Evolutionary conservation across 2,797 vertebrate species (phyloP).

Genomic region (Onychomys torridus): DNA sequence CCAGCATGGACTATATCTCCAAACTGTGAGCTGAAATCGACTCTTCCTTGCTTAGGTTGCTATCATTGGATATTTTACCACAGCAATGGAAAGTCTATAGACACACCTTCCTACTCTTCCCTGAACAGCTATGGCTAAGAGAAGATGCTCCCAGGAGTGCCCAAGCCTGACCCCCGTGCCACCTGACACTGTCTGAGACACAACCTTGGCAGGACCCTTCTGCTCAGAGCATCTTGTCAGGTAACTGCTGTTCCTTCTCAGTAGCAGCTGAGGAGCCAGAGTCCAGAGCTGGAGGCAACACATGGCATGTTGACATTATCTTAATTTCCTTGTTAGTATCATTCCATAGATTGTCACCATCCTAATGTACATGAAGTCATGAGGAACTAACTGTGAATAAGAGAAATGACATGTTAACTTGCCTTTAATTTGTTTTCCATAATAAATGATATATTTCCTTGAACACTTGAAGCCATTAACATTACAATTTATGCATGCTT

Average conservation of each 20-base stretch:
- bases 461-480: constrained; percentile 68
- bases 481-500: constrained; percentile 64
- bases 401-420: constrained; percentile 69
- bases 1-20: too few relatives aligned
- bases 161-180: neutral
- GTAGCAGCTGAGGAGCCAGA: neutral
- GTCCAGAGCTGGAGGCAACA: neutral
- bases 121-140: neutral
- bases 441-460: constrained; percentile 71
- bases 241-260: neutral
- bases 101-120: neutral
- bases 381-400: constrained; percentile 53
- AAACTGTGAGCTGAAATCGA: neutral
- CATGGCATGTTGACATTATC: neutral
- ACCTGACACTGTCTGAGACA: neutral
- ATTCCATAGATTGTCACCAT: neutral
- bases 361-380: neutral
- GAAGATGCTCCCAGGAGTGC: neutral
- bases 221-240: neutral
- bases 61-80: neutral
- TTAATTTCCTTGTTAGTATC: constrained; percentile 2
- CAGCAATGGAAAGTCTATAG: neutral
- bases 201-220: neutral
- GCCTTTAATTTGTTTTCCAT: constrained; percentile 71
- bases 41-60: neutral